Evolutionary conservation across 1,140 invertebrate genomes (phyloP).

Genomic region (Andricus grossulariae): DNA sequence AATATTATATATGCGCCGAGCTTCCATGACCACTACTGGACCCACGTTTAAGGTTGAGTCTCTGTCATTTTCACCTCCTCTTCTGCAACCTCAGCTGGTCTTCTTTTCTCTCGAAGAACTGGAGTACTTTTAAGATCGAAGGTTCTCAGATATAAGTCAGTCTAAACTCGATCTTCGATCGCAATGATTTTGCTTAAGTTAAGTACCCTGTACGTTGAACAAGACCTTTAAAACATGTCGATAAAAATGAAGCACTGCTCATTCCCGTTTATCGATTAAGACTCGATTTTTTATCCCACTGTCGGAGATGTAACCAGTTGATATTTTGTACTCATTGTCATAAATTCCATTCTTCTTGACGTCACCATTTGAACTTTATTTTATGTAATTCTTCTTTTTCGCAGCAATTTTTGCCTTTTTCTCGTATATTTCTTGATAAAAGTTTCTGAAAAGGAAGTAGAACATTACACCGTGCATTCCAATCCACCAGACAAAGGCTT

Average conservation of each 20-base stretch:
- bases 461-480: conserved; percentile 86
- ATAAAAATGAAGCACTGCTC: conserved; percentile 26
- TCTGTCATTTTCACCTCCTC: too few species aligned
- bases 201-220: conserved; percentile 26
- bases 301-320: conserved; percentile 71
- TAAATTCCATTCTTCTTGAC: conserved; percentile 57
- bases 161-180: conserved; percentile 14
- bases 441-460: conserved; percentile 86
- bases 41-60: too few species aligned
- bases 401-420: conserved; percentile 56
- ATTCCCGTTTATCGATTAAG: conserved; percentile 67
- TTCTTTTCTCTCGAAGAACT: neutral
- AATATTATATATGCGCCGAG: neutral
- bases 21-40: neutral
- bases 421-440: conserved; percentile 84
- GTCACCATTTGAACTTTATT: conserved; percentile 41
- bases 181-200: conserved; percentile 4
- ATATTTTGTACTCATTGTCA: conserved; percentile 69
- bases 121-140: neutral
- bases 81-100: too few species aligned
- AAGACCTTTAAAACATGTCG: neutral
- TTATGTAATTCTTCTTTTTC: conserved; percentile 50
- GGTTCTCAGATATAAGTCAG: conserved; percentile 1
- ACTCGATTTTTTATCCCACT: conserved; percentile 70
- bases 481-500: conserved; percentile 83